Evolutionary conservation across 2,797 vertebrate genomes (phyloP).

Genomic region (Fratercula arctica): DNA sequence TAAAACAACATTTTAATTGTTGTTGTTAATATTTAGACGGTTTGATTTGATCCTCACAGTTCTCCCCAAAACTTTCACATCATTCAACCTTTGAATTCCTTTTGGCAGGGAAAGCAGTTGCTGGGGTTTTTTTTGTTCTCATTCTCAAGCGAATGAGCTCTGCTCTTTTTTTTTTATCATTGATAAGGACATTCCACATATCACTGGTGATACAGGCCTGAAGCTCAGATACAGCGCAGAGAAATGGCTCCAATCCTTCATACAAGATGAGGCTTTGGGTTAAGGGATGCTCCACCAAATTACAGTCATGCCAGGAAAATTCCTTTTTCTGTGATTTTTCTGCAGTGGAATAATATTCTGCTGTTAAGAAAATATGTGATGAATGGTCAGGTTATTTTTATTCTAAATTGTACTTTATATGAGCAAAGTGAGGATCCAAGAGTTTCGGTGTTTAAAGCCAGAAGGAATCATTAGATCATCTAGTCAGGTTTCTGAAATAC

Average conservation of each 20-base stretch:
- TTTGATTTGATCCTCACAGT: neutral
- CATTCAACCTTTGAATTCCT: neutral
- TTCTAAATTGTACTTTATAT: conserved; percentile 8
- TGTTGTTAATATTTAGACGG: neutral
- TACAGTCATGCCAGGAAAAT: neutral
- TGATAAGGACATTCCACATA: neutral
- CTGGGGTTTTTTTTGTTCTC: neutral
- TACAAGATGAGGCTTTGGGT: neutral
- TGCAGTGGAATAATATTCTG: neutral
- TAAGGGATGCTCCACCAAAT: neutral
- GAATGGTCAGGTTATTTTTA: neutral
- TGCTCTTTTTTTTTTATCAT: neutral
- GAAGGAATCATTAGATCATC: conserved; percentile 9
- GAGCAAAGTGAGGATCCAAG: neutral
- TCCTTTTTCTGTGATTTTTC: neutral
- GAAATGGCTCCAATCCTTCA: neutral
- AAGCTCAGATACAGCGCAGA: neutral
- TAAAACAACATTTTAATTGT: neutral
- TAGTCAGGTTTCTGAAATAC: conserved; percentile 11
- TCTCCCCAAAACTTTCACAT: neutral
- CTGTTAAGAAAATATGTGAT: neutral
- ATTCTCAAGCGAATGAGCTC: neutral
- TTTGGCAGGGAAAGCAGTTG: neutral
- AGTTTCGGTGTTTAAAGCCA: neutral
- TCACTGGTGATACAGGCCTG: neutral